These are phyloP conservation scores for Allacma fusca DNA, from an alignment of 2,888 invertebrate genomes.

Conservation along the genomic window DNA sequence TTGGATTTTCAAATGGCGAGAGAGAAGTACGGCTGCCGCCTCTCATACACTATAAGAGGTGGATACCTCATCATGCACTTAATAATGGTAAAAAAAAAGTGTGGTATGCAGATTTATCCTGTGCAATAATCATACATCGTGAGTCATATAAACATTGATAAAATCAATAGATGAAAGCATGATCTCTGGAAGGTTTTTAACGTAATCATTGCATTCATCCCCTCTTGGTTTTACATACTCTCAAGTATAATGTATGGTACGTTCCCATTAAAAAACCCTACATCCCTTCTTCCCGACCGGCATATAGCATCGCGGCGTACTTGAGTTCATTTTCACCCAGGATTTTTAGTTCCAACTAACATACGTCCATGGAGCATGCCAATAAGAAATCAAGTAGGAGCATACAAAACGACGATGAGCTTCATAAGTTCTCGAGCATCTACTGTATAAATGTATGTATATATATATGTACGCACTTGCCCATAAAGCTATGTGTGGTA, in stretches of 20 bases:
- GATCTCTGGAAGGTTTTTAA: constrained; percentile 41
- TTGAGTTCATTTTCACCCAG: constrained; percentile 1
- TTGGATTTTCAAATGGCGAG: constrained; percentile 1
- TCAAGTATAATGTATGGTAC: background rate
- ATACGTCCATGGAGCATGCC: background rate
- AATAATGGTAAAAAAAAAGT: constrained; percentile 41
- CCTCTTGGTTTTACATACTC: constrained; percentile 24
- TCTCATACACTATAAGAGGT: background rate
- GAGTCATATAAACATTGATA: constrained; percentile 55
- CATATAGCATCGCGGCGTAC: background rate
- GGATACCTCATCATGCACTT: constrained; percentile 24
- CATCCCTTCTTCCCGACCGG: no score
- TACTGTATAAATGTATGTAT: no score
- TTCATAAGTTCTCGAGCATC: no score
- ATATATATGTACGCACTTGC: no score
- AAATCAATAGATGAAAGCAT: constrained; percentile 52
- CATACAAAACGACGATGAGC: no score
- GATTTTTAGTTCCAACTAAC: background rate
- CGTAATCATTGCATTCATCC: constrained; percentile 46
- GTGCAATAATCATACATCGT: constrained; percentile 54
- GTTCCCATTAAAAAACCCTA: background rate
- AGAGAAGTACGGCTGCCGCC: background rate
- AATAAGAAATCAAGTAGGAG: background rate
- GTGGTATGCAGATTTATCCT: constrained; percentile 56
- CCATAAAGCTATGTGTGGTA: no score